These are phyloP conservation scores for Gallinago media DNA, from an alignment of 2,113 vertebrate genomes.

Conservation along the genomic window DNA sequence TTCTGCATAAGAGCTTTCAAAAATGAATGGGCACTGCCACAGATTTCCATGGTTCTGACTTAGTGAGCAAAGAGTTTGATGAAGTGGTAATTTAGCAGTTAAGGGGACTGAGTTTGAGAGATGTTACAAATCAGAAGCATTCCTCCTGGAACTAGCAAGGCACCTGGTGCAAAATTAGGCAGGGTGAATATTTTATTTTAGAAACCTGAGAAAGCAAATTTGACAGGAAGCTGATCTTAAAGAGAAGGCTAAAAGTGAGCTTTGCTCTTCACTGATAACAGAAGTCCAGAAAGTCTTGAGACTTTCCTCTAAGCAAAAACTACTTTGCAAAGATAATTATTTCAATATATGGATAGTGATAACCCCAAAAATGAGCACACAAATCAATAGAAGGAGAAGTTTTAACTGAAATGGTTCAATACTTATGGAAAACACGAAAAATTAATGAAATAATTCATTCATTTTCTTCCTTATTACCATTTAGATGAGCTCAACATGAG, in stretches of 20 bases:
- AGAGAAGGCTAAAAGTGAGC: not conserved
- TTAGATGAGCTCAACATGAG: slow-evolving; percentile 1
- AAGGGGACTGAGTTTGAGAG: not conserved
- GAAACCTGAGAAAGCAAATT: not conserved
- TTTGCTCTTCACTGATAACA: not conserved
- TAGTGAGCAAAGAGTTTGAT: not conserved
- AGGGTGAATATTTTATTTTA: not conserved
- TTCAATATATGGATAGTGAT: not conserved
- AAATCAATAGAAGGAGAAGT: not conserved
- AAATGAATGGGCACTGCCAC: not conserved
- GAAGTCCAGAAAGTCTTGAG: not conserved
- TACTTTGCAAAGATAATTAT: not conserved
- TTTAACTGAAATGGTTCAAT: not conserved
- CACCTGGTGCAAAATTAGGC: not conserved
- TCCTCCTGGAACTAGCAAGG: not conserved
- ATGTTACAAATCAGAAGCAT: not conserved
- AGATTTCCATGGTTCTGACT: not conserved
- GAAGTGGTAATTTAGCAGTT: not conserved
- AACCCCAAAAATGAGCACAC: not conserved
- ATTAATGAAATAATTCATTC: not conserved
- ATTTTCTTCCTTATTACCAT: slow-evolving; percentile 25
- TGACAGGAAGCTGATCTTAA: not conserved
- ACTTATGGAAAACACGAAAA: slow-evolving; percentile 13
- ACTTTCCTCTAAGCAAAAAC: not conserved
- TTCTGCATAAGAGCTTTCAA: not conserved